Evolutionary conservation across 2,113 vertebrate species (phyloP).

Genomic region (Rhynchopsitta pachyrhyncha): DNA sequence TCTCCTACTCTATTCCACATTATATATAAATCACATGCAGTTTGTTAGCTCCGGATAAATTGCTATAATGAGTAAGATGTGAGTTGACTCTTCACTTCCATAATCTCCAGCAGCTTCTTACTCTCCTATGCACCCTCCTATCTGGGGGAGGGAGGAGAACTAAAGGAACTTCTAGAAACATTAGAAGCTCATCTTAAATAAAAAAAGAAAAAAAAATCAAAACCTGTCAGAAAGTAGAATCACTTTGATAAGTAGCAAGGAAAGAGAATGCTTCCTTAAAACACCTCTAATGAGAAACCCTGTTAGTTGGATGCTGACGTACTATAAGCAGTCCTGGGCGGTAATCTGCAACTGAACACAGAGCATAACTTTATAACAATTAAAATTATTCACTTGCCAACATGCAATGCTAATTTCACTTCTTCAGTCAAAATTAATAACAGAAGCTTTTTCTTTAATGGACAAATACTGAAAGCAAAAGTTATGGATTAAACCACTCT

Average conservation of each 20-base stretch:
- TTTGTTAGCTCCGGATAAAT: not conserved
- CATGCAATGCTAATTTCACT: not conserved
- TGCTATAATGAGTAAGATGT: not conserved
- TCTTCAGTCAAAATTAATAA: not conserved
- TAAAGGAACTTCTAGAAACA: not conserved
- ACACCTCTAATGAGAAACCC: not conserved
- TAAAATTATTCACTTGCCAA: not conserved
- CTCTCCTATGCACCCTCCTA: not conserved
- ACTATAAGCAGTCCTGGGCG: not conserved
- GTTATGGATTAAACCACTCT: not conserved
- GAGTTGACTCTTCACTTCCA: not conserved
- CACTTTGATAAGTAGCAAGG: not conserved
- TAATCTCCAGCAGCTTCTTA: not conserved
- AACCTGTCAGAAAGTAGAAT: not conserved
- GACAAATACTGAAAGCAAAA: not conserved
- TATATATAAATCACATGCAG: not conserved
- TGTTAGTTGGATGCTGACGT: not conserved
- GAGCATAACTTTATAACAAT: accelerated
- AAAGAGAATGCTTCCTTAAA: not conserved
- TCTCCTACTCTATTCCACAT: not conserved
- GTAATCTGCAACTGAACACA: not conserved
- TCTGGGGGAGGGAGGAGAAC: not conserved
- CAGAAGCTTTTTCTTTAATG: not conserved
- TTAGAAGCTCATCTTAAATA: not conserved
- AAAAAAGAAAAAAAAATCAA: not conserved